Percentiles rank a stretch among this genome's conserved stretches.
These are phyloP conservation scores for Colius striatus DNA, from an alignment of 2,113 vertebrate species.

Conservation along the genomic window DNA sequence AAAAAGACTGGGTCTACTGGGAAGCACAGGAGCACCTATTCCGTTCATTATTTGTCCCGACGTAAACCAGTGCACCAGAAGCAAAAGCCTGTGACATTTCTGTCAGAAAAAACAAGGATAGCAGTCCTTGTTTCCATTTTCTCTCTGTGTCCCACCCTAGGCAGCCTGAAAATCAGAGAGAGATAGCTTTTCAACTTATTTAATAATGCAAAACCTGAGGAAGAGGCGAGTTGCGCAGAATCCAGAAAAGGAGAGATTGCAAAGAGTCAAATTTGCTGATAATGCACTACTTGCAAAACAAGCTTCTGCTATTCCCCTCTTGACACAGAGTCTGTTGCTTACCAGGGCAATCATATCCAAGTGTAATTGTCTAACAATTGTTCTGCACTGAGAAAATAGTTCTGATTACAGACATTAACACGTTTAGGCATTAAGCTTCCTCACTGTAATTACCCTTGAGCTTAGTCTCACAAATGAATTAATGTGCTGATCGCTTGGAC, in stretches of 20 bases:
- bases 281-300: slow-evolving; percentile 61
- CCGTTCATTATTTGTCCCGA: neutral
- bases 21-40: slow-evolving; percentile 2
- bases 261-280: slow-evolving; percentile 47
- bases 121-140: neutral
- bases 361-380: slow-evolving; percentile 82
- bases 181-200: slow-evolving; percentile 16
- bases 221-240: neutral
- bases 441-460: slow-evolving; percentile 84
- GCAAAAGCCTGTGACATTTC: neutral
- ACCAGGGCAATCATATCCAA: slow-evolving; percentile 73
- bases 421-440: slow-evolving; percentile 78
- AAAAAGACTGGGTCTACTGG: neutral
- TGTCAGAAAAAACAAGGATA: neutral
- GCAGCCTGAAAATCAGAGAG: neutral
- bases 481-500: slow-evolving; percentile 78
- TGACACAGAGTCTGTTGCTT: slow-evolving; percentile 68
- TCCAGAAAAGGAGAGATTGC: neutral
- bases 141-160: neutral
- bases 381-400: slow-evolving; percentile 78
- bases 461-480: slow-evolving; percentile 84
- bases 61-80: slow-evolving; percentile 1
- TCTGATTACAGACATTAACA: slow-evolving; percentile 83
- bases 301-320: slow-evolving; percentile 64
- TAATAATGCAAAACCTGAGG: neutral